phyloP scores from a whole-genome alignment of 1,140 invertebrate species.

The Drosophila carrolli region DNA sequence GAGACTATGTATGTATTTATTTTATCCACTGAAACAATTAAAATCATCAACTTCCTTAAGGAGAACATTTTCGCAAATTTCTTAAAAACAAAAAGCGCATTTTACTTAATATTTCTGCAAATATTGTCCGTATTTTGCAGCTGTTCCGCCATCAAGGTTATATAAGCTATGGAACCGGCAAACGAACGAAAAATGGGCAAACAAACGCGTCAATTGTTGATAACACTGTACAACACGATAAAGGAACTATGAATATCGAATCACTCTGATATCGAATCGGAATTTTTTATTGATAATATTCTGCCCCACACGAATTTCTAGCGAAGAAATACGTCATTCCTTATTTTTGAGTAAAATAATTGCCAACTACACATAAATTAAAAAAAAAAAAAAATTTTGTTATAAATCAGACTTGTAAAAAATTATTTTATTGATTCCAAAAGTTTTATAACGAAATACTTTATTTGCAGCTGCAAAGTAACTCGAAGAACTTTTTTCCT shows the following conservation, averaged over 20 bases:
- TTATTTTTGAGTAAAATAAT: no score
- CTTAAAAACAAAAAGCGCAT: constrained; percentile 15
- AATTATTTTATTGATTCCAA: no score
- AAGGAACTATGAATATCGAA: constrained; percentile 1
- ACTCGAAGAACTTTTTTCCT: constrained; percentile 6
- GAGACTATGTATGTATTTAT: neutral
- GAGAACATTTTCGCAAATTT: constrained; percentile 17
- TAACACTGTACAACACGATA: constrained; percentile 47
- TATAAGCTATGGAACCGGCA: constrained; percentile 57
- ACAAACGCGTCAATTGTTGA: constrained; percentile 53
- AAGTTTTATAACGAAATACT: neutral
- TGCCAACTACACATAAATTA: no score
- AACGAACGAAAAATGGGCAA: constrained; percentile 39
- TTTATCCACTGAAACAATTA: neutral
- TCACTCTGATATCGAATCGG: neutral
- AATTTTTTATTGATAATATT: neutral
- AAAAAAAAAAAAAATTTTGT: no score
- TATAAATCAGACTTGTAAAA: no score
- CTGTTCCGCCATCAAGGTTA: constrained; percentile 73
- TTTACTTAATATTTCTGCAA: constrained; percentile 42
- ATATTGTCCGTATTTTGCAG: constrained; percentile 64
- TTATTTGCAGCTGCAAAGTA: neutral
- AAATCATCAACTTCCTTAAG: constrained; percentile 51
- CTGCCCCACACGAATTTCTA: neutral
- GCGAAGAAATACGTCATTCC: neutral